A percentile compares a stretch with the other conserved stretches of the same genome.
Conservation (phyloP, 1,140 invertebrate genomes). For the Rhagoletis pomonella region DNA sequence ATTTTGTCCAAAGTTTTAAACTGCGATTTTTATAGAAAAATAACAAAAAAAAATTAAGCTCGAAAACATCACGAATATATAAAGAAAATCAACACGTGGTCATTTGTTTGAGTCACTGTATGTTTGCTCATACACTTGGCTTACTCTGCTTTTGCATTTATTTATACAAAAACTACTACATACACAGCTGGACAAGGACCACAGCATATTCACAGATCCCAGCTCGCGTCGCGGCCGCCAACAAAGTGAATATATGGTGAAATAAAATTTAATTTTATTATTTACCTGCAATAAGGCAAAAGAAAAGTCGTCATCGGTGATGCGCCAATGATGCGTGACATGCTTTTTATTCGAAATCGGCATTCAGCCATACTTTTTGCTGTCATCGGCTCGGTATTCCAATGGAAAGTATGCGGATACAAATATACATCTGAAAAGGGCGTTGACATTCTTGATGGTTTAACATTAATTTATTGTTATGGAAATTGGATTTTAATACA, state of each 20-base stretch:
- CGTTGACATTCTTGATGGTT: neutral
- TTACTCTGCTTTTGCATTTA: too few species aligned
- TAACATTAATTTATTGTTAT: neutral
- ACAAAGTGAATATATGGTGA: constrained; percentile 21
- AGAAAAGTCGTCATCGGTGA: neutral
- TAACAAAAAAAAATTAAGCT: too few species aligned
- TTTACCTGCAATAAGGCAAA: constrained; percentile 1
- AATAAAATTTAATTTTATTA: constrained; percentile 35
- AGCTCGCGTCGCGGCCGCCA: neutral
- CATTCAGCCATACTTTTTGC: neutral
- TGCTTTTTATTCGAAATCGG: neutral
- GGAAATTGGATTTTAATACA: neutral
- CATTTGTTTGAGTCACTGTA: too few species aligned
- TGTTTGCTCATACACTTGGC: too few species aligned
- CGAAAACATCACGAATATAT: too few species aligned
- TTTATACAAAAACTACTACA: too few species aligned
- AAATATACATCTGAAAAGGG: neutral
- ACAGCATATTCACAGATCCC: neutral
- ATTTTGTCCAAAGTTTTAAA: too few species aligned
- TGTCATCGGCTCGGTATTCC: neutral
- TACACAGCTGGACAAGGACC: neutral
- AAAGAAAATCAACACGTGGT: too few species aligned
- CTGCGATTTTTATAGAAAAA: too few species aligned
- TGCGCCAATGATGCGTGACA: neutral
- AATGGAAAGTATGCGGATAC: neutral